Evolutionary conservation across 2,888 invertebrate genomes (phyloP).

Genomic region (Cryptophagus acutangulus): DNA sequence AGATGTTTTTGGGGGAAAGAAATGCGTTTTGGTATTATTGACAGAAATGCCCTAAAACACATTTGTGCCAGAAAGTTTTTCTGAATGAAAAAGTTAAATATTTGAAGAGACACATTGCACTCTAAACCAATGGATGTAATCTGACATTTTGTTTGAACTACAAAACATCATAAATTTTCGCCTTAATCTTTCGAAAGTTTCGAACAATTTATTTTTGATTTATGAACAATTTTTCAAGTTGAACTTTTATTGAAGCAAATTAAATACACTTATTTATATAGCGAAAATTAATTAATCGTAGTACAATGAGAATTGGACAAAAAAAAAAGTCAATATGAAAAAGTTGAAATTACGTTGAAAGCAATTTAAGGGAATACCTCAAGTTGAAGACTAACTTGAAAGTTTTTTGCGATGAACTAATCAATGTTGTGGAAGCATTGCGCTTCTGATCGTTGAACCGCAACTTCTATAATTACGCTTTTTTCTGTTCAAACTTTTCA

Average conservation of each 20-base stretch:
- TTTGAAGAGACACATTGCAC: slow-evolving; percentile 8
- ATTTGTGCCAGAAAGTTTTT: too few relatives aligned
- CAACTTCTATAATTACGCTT: slow-evolving; percentile 41
- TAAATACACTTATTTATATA: too few relatives aligned
- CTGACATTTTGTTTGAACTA: slow-evolving; percentile 36
- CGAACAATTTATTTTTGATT: slow-evolving; percentile 23
- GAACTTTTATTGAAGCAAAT: too few relatives aligned
- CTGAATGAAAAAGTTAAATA: slow-evolving; percentile 4
- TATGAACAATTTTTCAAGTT: too few relatives aligned
- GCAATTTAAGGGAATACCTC: slow-evolving; percentile 39
- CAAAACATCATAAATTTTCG: slow-evolving; percentile 34
- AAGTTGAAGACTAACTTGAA: slow-evolving; percentile 39
- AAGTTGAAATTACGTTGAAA: slow-evolving; percentile 39
- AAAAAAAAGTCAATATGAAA: slow-evolving; percentile 33
- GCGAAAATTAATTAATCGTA: too few relatives aligned
- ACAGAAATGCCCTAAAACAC: too few relatives aligned
- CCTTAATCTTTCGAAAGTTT: slow-evolving; percentile 22
- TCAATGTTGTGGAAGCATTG: slow-evolving; percentile 40
- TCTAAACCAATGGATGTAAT: slow-evolving; percentile 28
- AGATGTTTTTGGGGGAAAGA: too few relatives aligned
- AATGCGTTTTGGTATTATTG: too few relatives aligned
- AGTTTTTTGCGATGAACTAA: slow-evolving; percentile 42
- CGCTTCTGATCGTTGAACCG: slow-evolving; percentile 34
- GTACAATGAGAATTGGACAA: too few relatives aligned
- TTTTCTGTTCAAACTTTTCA: slow-evolving; percentile 13